Conservation (phyloP, 2,888 invertebrate species). For the Chloroclysta siterata region DNA sequence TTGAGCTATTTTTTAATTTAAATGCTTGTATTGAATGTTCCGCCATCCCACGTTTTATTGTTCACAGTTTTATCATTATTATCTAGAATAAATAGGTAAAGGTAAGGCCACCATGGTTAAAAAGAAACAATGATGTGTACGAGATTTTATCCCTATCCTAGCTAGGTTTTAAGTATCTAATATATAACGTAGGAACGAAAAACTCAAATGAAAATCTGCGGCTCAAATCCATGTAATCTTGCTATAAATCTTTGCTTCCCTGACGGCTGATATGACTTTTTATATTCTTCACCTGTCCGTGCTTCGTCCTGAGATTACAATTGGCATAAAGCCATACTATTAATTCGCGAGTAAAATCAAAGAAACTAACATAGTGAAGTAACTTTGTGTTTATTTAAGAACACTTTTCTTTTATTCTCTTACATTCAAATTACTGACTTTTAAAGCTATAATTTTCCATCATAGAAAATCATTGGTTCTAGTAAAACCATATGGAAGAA, state of each 20-base stretch:
- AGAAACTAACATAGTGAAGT: not conserved
- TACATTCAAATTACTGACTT: too few species aligned
- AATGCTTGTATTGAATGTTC: slow-evolving; percentile 58
- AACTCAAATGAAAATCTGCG: not conserved
- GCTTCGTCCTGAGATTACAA: slow-evolving; percentile 35
- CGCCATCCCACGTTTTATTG: slow-evolving; percentile 19
- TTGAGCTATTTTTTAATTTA: slow-evolving; percentile 80
- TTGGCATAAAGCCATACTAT: slow-evolving; percentile 36
- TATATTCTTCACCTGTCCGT: slow-evolving; percentile 31
- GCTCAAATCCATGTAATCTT: not conserved
- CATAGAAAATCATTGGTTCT: too few species aligned
- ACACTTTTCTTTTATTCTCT: too few species aligned
- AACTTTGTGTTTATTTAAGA: not conserved
- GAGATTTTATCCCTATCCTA: not conserved
- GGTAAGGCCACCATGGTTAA: not conserved
- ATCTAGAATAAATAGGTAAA: slow-evolving; percentile 4
- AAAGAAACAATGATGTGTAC: not conserved
- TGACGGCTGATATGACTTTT: slow-evolving; percentile 17
- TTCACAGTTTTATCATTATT: slow-evolving; percentile 14
- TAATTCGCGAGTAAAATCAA: slow-evolving; percentile 11
- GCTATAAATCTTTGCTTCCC: not conserved
- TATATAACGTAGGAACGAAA: not conserved
- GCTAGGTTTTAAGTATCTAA: not conserved
- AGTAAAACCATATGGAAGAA: too few species aligned
- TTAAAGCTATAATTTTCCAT: too few species aligned